Evolutionary conservation across 2,797 vertebrate genomes (phyloP).

Genomic region (Esox lucius): DNA sequence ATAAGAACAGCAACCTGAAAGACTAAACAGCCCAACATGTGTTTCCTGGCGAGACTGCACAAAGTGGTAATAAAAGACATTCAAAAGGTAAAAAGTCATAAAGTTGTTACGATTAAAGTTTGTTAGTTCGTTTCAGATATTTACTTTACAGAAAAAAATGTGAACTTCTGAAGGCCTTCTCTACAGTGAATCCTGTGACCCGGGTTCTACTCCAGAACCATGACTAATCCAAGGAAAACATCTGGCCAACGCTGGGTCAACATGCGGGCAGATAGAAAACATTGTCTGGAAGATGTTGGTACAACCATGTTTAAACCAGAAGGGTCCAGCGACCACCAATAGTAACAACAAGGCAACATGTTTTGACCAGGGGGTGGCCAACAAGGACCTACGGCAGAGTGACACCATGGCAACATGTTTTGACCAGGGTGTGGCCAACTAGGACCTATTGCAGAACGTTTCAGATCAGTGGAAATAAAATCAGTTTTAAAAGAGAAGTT

Average conservation of each 20-base stretch:
- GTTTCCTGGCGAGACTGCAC: neutral
- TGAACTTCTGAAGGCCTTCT: neutral
- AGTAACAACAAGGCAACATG: too few species aligned
- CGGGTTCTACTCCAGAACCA: neutral
- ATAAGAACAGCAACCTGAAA: too few species aligned
- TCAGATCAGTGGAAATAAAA: too few species aligned
- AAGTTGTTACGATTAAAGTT: neutral
- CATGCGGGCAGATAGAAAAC: neutral
- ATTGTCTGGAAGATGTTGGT: neutral
- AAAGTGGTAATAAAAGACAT: neutral
- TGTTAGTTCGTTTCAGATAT: neutral
- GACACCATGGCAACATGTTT: too few species aligned
- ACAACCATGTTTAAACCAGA: too few species aligned
- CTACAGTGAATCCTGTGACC: slow-evolving; percentile 1
- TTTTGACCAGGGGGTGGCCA: too few species aligned
- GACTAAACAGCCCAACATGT: neutral
- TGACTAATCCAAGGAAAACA: neutral
- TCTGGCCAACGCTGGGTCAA: neutral
- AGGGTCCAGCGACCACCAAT: too few species aligned
- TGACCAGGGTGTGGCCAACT: too few species aligned
- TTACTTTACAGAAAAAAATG: neutral
- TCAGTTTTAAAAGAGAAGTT: too few species aligned
- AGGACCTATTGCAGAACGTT: too few species aligned
- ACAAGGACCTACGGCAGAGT: too few species aligned
- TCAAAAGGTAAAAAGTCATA: neutral